Percentiles rank a stretch among this genome's conserved stretches.
These are phyloP conservation scores for Nephrotoma appendiculata DNA, from an alignment of 2,888 invertebrate species.

Conservation along the genomic window DNA sequence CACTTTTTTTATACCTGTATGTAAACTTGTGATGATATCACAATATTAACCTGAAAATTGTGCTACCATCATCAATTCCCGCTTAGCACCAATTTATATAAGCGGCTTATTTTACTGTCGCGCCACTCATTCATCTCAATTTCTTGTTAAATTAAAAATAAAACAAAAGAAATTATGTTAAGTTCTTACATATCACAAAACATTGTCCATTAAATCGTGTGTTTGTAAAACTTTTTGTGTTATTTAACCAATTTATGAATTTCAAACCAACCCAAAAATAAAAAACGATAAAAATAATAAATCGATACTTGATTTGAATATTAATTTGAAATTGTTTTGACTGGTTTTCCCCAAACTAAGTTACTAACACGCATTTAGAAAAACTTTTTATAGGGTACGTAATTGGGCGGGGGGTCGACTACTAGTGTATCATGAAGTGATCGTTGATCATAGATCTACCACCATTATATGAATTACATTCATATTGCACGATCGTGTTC, in stretches of 20 bases:
- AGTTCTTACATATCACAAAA: not conserved
- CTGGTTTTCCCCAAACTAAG: not conserved
- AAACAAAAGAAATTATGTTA: not conserved
- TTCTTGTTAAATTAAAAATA: not conserved
- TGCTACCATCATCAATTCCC: not conserved
- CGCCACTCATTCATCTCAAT: not conserved
- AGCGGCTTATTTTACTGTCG: not conserved
- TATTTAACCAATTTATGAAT: not conserved
- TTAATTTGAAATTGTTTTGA: not conserved
- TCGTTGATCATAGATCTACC: not conserved
- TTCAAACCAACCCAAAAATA: not conserved
- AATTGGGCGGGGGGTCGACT: no score
- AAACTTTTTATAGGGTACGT: no score
- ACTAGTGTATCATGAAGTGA: not conserved
- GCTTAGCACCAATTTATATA: not conserved
- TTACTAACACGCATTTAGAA: no score
- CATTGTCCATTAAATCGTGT: not conserved
- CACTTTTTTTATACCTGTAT: not conserved
- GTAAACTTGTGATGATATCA: not conserved
- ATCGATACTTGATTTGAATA: not conserved
- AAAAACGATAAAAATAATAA: not conserved
- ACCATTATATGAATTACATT: not conserved
- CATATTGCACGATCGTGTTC: not conserved
- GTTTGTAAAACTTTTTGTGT: not conserved
- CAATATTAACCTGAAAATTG: not conserved